Conservation (phyloP, 2,113 vertebrate genomes). For the Collichthys lucidus region DNA sequence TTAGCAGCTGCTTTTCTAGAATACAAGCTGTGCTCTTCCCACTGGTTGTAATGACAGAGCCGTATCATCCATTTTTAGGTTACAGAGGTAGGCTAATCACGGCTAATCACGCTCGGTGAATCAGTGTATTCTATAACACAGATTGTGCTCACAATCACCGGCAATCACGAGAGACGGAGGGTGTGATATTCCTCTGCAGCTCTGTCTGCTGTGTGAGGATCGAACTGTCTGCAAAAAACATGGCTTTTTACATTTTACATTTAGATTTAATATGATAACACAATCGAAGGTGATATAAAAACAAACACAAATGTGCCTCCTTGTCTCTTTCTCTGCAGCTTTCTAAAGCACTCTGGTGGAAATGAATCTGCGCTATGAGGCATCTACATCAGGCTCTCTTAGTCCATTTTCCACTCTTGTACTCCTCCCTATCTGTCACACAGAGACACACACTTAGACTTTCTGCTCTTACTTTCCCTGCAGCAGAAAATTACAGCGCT, state of each 20-base stretch:
- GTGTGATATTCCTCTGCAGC: slow-evolving; percentile 11
- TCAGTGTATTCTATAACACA: slow-evolving; percentile 33
- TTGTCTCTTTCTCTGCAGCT: slow-evolving; percentile 27
- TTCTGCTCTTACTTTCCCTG: slow-evolving; percentile 37
- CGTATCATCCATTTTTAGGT: slow-evolving; percentile 30
- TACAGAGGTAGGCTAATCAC: slow-evolving; percentile 47
- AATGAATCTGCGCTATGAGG: slow-evolving; percentile 52
- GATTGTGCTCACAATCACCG: slow-evolving; percentile 47
- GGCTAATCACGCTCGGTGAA: slow-evolving; percentile 45
- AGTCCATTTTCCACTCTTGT: slow-evolving; percentile 57
- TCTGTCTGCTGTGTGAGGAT: slow-evolving; percentile 5
- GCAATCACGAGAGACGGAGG: slow-evolving; percentile 41
- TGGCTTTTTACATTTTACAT: neutral
- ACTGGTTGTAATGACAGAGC: slow-evolving; percentile 23
- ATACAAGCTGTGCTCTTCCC: neutral
- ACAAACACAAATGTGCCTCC: neutral
- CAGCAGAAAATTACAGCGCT: slow-evolving; percentile 52
- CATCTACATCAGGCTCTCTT: slow-evolving; percentile 59
- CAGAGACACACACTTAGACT: slow-evolving; percentile 4
- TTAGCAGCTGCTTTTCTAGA: neutral
- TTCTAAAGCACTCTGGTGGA: slow-evolving; percentile 61
- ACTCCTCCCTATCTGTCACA: neutral
- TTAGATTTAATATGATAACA: slow-evolving; percentile 16
- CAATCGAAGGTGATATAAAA: slow-evolving; percentile 4
- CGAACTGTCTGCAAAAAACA: neutral